Base-by-base conservation (phyloP, 2,888 invertebrate species). In the Spisula solida region DNA sequence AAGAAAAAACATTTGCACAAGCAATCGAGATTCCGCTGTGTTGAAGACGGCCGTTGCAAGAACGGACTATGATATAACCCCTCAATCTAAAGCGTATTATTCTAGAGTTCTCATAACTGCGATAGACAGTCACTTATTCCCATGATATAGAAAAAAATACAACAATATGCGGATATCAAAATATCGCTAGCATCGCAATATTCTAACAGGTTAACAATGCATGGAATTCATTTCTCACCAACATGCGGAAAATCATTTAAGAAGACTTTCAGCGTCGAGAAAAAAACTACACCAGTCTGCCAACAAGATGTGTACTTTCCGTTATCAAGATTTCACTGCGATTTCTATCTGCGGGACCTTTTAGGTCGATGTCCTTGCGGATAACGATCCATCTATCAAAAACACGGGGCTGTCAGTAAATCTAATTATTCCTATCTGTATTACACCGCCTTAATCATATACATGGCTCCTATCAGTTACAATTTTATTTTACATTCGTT, bases 191-290 rank as follows among this genome's bases (percentile, higher is more conserved):
- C 31, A 31, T 75, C 34, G 5, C n/a, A 34, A 70, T 31, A 34
- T 31, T 34, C 14, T 12, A 75, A 75, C 75, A 75, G 75, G 75
- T 75, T 75, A 75, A 75, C 75, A 34, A 75, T 75, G 34, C 25
- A 75, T 6, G 75, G 18, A 34, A 75, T 18, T 75, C 75, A 75
- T 75, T 34, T 75, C 75, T 75, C 75, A 75, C 34, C 16, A 18
- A 18, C 31, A 75, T 75, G 34, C 5, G 75, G 75, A 75, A 75
- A 75, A 75, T 75, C 75, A 31, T 75, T 75, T 75, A 75, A 10
- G 34, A 16, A 75, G 34, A 18, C 31, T 31, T 75, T 75, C 25
- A 16, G 34, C 75, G 75, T 75, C 18, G 29, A 75, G 75, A 34
- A 34, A 34, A 34, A 41, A 75, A 34, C 16, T 18, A 16, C 34